Percentiles rank a stretch among this genome's conserved stretches.
These are phyloP conservation scores for Shinisaurus crocodilurus DNA, from an alignment of 2,113 vertebrate genomes.

Conservation along the genomic window DNA sequence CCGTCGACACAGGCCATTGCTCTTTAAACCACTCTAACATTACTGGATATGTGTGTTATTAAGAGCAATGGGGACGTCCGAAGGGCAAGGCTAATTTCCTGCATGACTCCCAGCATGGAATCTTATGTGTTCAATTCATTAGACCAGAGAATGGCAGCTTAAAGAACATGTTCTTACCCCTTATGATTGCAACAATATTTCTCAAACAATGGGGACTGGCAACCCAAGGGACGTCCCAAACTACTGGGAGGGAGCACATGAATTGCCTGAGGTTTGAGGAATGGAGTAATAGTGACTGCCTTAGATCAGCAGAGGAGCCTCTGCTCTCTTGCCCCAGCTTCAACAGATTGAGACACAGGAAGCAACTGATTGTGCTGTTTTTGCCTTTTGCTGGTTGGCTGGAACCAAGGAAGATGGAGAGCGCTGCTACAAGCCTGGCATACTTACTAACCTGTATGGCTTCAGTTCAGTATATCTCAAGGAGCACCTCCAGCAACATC, in stretches of 20 bases:
- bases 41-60: not conserved
- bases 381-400: not conserved
- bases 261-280: not conserved
- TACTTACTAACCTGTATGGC: too few species aligned
- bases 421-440: too few species aligned
- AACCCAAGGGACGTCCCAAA: not conserved
- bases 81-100: not conserved
- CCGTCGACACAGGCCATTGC: not conserved
- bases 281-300: not conserved
- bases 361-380: not conserved
- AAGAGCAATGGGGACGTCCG: not conserved
- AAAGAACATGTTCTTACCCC: not conserved
- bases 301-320: not conserved
- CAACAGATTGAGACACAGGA: not conserved
- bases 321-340: not conserved
- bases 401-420: not conserved
- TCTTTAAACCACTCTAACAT: slow-evolving; percentile 7
- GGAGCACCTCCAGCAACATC: too few species aligned
- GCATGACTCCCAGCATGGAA: not conserved
- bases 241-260: not conserved
- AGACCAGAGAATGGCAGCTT: not conserved
- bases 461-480: too few species aligned
- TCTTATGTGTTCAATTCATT: not conserved
- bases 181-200: slow-evolving; percentile 6
- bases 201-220: not conserved